phyloP scores from a whole-genome alignment of 2,113 vertebrate genomes.

The Siniperca chuatsi region DNA sequence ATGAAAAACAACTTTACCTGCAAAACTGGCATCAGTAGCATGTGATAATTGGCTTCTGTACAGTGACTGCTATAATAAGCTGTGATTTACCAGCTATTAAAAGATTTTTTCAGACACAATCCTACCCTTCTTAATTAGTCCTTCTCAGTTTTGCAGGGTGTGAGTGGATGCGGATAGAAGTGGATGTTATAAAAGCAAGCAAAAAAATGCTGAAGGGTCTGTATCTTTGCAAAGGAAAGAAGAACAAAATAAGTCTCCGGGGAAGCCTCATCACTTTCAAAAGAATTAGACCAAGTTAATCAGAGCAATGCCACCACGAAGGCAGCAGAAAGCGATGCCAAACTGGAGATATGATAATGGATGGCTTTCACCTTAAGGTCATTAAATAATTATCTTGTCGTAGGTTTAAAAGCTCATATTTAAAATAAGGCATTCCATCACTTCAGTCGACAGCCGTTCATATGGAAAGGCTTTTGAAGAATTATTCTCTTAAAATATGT shows the following conservation, averaged over 20 bases:
- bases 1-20: background rate
- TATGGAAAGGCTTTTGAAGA: background rate
- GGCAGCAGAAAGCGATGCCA: slow-evolving; percentile 28
- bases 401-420: slow-evolving; percentile 62
- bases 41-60: slow-evolving; percentile 31
- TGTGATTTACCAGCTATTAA: slow-evolving; percentile 34
- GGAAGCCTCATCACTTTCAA: slow-evolving; percentile 66
- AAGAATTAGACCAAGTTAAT: slow-evolving; percentile 73
- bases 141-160: slow-evolving; percentile 24
- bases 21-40: background rate
- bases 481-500: slow-evolving; percentile 33
- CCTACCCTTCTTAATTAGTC: slow-evolving; percentile 24
- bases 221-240: slow-evolving; percentile 46
- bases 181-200: slow-evolving; percentile 12
- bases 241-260: slow-evolving; percentile 22
- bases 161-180: background rate
- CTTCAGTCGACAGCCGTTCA: slow-evolving; percentile 19
- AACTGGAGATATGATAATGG: slow-evolving; percentile 63
- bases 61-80: slow-evolving; percentile 18
- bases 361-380: slow-evolving; percentile 68
- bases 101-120: background rate
- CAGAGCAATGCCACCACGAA: slow-evolving; percentile 39
- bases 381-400: slow-evolving; percentile 77
- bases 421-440: slow-evolving; percentile 53
- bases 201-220: slow-evolving; percentile 25